Evolutionary conservation across 2,113 vertebrate species (phyloP), one percentile per base, ranked within the genome.

Genomic region (Paedocypris sp.): DNA sequence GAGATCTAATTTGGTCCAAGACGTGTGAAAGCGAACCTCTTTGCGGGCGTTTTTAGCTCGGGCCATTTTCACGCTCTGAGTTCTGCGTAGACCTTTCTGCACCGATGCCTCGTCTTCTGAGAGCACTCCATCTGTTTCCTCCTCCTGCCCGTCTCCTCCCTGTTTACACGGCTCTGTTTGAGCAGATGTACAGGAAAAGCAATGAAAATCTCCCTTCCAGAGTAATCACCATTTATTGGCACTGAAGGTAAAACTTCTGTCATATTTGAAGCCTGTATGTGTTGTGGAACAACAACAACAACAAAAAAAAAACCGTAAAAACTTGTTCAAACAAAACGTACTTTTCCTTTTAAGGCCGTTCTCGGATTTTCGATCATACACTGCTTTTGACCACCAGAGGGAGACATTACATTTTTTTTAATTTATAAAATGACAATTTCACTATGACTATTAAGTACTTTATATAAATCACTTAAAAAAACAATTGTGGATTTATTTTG

Each of bases 21-120:
- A n/a, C n/a, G n/a, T 20, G 19, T 11, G 16, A 2, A 26, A 9
- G 79, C 80, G 77, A 73, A 79, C 90, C 84, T 92, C 89, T 79
- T 86, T 92, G 33, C 87, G 87, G 42, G 59, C 38, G 32, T 74
- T 80, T 80, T 83, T 90, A 51, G 81, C 5, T 1, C 62, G 83
- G 76, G 87, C 85, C 68, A 89, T 78, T 69, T 86, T 90, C 80
- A 92, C 88, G 71, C 90, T 92, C 70, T 92, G 90, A 7, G 89
- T 82, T 74, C 90, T 76, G 33, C 86, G 73, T 32, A 92, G 85
- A 15, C 86, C 85, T 66, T 81, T 87, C 49, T 87, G 82, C 57
- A 75, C 60, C 49, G 86, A 63, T 52, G 84, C 74, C 61, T 91
- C 89, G 50, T 91, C 88, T 1, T 90, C 90, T 3, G 89, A 90